Evolutionary conservation across 2,797 vertebrate genomes (phyloP), one percentile per base, ranked within the genome.

Genomic region (Rhinophrynus dorsalis): DNA sequence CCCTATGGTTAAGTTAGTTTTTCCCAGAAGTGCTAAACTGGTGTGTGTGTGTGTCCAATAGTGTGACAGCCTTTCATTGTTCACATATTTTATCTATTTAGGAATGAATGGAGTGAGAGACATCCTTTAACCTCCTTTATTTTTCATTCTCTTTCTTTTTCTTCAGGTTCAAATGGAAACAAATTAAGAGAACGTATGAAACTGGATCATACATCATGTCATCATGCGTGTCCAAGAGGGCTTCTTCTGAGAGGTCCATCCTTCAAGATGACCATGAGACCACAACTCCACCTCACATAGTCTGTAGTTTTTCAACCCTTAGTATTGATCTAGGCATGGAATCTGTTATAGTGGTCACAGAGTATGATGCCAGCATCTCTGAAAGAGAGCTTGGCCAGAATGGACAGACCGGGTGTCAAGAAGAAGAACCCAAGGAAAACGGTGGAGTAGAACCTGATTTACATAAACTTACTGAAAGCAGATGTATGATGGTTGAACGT

Each of bases 341-440:
- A 83, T 96, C 95, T 8, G 90, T 96, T 78, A 94, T 96, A 0
- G 94, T 96, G 81, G 93, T 96, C 68, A 94, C 94, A 0, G 95
- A 98, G 78, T 92, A 92, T 5, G 94, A 96, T 72, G 79, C 93
- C 0, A 88, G 85, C 32, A 72, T 80, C 0, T 5, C 70, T 0
- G 76, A 81, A 13, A 85, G 83, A 77, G 81, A 78, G 6, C 68
- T 62, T 73, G 79, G 67, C 71, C 2, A 1, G 13, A 63, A 63
- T 75, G 13, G 0, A 24, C 75, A 60, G 23, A 12, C 79, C 38
- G 81, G 87, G 87, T 90, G 61, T 13, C 47, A 91, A 73, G 89
- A 90, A 54, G 77, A 85, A 1, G 87, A 84, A 77, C 82, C 64
- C 0, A 84, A 84, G 0, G 85, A 50, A 13, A 30, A 26, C 42